Evolutionary conservation across 2,113 vertebrate species (phyloP).

Genomic region (Pedionomus torquatus): DNA sequence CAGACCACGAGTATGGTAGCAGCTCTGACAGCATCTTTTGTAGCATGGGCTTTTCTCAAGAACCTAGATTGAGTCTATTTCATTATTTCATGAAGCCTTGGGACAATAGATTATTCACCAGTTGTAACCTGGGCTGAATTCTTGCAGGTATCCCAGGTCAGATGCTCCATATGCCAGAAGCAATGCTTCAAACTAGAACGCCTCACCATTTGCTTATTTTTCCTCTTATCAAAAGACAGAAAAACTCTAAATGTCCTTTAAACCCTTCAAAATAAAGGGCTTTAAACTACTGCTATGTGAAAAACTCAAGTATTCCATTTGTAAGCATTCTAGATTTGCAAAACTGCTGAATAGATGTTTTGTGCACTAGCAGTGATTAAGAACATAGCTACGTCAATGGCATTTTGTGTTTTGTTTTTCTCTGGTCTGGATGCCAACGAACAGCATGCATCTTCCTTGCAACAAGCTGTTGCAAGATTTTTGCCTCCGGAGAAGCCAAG

Average conservation of each 20-base stretch:
- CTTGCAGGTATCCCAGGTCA: not conserved
- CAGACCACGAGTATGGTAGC: not conserved
- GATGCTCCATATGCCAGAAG: not conserved
- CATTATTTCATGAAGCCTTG: not conserved
- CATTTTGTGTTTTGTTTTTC: conserved; percentile 64
- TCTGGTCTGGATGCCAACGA: conserved; percentile 66
- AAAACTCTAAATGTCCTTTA: not conserved
- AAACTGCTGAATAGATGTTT: conserved; percentile 69
- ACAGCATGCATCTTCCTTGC: conserved; percentile 65
- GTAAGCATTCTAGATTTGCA: conserved; percentile 39
- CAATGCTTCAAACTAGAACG: not conserved
- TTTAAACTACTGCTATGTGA: conserved; percentile 16
- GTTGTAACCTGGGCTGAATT: not conserved
- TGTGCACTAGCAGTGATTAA: conserved; percentile 52
- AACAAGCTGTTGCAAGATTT: conserved; percentile 72
- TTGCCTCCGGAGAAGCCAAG: conserved; percentile 55
- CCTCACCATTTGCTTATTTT: not conserved
- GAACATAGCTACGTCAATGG: conserved; percentile 60
- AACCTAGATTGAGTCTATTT: not conserved
- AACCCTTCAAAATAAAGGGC: conserved; percentile 6
- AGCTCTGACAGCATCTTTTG: not conserved
- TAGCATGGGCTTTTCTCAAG: not conserved
- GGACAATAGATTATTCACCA: not conserved
- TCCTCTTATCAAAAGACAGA: not conserved
- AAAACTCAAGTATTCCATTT: conserved; percentile 44